Conservation (phyloP, 2,797 vertebrate genomes). For the Schizopygopsis pylzovi region DNA sequence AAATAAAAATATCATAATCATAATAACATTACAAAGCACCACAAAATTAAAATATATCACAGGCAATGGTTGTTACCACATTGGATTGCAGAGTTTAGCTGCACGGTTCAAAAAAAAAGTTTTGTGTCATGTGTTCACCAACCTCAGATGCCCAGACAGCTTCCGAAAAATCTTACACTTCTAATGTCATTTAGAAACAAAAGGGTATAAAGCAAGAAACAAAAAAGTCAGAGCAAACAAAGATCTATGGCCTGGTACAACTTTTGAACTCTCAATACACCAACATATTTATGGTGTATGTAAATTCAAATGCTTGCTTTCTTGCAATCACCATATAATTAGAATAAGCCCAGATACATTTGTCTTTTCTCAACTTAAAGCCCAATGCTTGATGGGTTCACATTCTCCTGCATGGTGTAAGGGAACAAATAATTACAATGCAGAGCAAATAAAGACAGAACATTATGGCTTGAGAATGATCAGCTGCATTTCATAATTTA, state of each 20-base stretch:
- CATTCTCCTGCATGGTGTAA: not conserved
- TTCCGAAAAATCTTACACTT: slow-evolving; percentile 14
- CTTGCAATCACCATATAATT: not conserved
- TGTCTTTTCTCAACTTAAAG: slow-evolving; percentile 2
- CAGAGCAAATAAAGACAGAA: slow-evolving; percentile 24
- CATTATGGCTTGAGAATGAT: slow-evolving; percentile 48
- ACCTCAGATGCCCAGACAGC: slow-evolving; percentile 30
- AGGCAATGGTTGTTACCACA: slow-evolving; percentile 81
- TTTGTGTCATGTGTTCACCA: slow-evolving; percentile 41
- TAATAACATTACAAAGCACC: slow-evolving; percentile 81
- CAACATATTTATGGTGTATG: not conserved
- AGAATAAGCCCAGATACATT: slow-evolving; percentile 12
- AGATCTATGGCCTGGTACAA: slow-evolving; percentile 13
- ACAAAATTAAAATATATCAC: slow-evolving; percentile 82
- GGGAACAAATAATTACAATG: slow-evolving; percentile 14
- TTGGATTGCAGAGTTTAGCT: slow-evolving; percentile 77
- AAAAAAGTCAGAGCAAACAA: not conserved
- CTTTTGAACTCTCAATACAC: not conserved
- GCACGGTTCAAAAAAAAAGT: slow-evolving; percentile 78
- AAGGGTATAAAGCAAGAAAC: not conserved
- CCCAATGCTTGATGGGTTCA: not conserved
- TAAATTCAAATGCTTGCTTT: not conserved
- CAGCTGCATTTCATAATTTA: slow-evolving; percentile 45
- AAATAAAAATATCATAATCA: slow-evolving; percentile 78
- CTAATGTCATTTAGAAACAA: slow-evolving; percentile 7